A percentile compares a stretch with the other conserved stretches of the same genome.
Conservation (phyloP, 2,888 invertebrate species). For the Agrilus cyanescens region DNA sequence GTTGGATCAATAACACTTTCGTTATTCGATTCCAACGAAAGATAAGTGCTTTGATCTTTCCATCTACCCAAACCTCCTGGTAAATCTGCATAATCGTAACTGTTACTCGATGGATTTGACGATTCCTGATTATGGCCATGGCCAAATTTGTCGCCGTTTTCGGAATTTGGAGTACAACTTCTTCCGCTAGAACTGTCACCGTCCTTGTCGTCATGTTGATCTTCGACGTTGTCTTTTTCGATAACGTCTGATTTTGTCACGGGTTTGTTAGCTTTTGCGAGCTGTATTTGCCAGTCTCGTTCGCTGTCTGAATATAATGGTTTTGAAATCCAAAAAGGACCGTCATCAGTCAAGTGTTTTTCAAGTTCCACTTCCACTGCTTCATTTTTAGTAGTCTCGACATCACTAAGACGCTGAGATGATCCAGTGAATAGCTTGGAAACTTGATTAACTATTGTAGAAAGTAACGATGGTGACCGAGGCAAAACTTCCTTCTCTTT, state of each 20-base stretch:
- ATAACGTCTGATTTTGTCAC: constrained; percentile 14
- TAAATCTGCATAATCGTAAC: constrained; percentile 42
- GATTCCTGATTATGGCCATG: constrained; percentile 9
- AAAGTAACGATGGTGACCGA: constrained; percentile 16
- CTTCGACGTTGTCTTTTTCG: constrained; percentile 15
- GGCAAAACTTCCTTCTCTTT: constrained; percentile 28
- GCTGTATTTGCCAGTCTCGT: constrained; percentile 43
- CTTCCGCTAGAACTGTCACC: constrained; percentile 48
- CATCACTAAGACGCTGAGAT: not conserved
- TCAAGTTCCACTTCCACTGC: constrained; percentile 18
- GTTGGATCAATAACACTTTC: too few species aligned
- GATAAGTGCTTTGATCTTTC: constrained; percentile 69
- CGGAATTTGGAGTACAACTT: constrained; percentile 24
- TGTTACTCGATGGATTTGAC: constrained; percentile 11
- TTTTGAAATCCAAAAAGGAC: constrained; percentile 50
- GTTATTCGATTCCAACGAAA: constrained; percentile 46
- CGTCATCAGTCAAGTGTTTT: constrained; percentile 33
- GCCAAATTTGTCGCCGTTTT: constrained; percentile 12
- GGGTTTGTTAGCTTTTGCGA: constrained; percentile 38
- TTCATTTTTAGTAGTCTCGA: constrained; percentile 2
- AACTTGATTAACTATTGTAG: not conserved
- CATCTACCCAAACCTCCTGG: constrained; percentile 73
- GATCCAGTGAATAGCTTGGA: not conserved
- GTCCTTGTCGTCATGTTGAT: constrained; percentile 41
- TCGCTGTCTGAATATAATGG: constrained; percentile 54